phyloP scores from a whole-genome alignment of 2,113 vertebrate genomes.

The Raja brachyura region DNA sequence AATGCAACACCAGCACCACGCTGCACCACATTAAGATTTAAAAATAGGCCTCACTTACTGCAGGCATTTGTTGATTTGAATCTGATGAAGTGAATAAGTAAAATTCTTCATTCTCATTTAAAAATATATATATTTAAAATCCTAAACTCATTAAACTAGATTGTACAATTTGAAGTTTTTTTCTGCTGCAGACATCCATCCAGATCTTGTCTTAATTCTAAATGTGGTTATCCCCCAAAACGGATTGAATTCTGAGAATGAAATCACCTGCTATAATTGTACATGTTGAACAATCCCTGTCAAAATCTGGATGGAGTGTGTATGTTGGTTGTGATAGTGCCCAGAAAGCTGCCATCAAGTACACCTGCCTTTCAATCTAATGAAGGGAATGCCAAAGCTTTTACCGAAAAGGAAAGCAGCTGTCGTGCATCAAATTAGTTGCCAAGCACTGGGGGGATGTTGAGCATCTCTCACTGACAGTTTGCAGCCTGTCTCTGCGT shows the following conservation, averaged over 20 bases:
- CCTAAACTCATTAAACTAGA: no score
- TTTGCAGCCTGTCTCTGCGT: neutral
- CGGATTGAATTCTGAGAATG: neutral
- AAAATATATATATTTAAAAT: neutral
- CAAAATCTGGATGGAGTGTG: neutral
- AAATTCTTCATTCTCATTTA: neutral
- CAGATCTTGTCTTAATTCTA: neutral
- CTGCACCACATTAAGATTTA: neutral
- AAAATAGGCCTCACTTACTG: neutral
- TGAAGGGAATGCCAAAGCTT: slow-evolving; percentile 4
- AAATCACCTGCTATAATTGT: neutral
- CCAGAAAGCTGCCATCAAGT: neutral
- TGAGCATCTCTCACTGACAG: neutral
- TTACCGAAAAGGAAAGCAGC: slow-evolving; percentile 22
- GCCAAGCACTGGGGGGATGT: neutral
- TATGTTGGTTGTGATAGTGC: neutral
- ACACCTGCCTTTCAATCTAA: neutral
- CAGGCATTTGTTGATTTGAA: neutral
- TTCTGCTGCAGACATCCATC: neutral
- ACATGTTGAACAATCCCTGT: neutral
- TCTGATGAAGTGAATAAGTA: slow-evolving; percentile 5
- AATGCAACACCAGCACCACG: neutral
- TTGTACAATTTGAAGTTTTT: no score
- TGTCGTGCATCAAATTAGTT: slow-evolving; percentile 16
- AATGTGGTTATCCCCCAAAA: neutral